These are phyloP conservation scores for human (Homo sapiens) DNA, from an alignment of 2,113 vertebrate species.

Conservation along the genomic window DNA sequence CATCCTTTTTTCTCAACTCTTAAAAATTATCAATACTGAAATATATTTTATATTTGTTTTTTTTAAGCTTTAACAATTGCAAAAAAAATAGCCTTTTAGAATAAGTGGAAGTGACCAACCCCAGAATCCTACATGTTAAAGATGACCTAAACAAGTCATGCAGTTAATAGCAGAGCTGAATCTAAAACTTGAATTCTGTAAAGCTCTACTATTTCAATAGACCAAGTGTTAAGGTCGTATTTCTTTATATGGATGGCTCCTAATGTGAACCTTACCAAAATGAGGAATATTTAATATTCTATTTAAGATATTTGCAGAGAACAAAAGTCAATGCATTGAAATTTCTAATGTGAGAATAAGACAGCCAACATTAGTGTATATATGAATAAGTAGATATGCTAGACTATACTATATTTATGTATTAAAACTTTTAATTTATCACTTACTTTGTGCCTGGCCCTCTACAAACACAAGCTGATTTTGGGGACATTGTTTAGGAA, in stretches of 20 bases:
- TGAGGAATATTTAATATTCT: slow-evolving; percentile 49
- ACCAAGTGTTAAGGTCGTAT: neutral
- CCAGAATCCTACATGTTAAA: slow-evolving; percentile 16
- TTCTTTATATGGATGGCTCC: neutral
- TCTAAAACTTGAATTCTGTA: slow-evolving; percentile 29
- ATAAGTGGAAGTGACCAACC: neutral
- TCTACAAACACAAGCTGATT: slow-evolving; percentile 25
- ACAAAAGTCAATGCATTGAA: neutral
- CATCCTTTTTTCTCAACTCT: slow-evolving; percentile 53
- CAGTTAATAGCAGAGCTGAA: neutral
- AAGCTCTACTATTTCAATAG: neutral
- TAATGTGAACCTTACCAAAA: slow-evolving; percentile 46
- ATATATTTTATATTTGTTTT: slow-evolving; percentile 24
- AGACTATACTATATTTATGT: neutral
- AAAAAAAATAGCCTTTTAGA: slow-evolving; percentile 41
- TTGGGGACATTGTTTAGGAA: slow-evolving; percentile 19
- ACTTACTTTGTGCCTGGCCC: slow-evolving; percentile 25
- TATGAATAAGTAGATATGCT: slow-evolving; percentile 33
- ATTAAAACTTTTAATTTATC: slow-evolving; percentile 49
- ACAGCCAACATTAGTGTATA: neutral
- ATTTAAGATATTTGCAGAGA: slow-evolving; percentile 55
- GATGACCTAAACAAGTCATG: slow-evolving; percentile 47
- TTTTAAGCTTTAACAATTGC: slow-evolving; percentile 29
- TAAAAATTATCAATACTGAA: slow-evolving; percentile 40
- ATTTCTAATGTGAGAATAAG: slow-evolving; percentile 53